Evolutionary conservation across 2,888 invertebrate genomes (phyloP), one percentile per base, ranked within the genome.

Genomic region (Prosapia bicincta): DNA sequence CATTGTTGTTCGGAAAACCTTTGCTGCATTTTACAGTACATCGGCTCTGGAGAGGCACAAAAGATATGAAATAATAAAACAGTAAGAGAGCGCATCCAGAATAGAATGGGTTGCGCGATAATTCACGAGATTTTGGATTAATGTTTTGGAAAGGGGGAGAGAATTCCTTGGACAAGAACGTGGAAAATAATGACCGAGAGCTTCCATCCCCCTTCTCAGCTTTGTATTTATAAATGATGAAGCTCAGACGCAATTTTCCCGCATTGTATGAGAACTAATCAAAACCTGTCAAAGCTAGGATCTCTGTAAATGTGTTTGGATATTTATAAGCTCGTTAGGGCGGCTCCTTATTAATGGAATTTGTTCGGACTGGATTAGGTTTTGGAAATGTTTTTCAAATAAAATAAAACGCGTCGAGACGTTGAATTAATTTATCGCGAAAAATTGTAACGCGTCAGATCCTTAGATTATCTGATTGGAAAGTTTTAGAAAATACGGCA

Each of bases 111-210:
- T 20, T 54, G 54, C 54, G 72, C 72, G 76, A 76, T 76, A 76
- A 76, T 76, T 76, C 76, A 76, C 76, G 70, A 76, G 76, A 76
- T 76, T 76, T 76, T 76, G 76, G 76, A 76, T 76, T 76, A 76
- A 76, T 76, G 76, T 76, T 76, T 76, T 71, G 76, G 76, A 74
- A 74, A 30, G 72, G 71, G 65, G 67, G 69, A 43, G 66, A 54
- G 73, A 68, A 67, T 73, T 73, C 73, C 68, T 69, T 69, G 74
- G 71, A 76, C 74, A 74, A 69, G 74, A 74, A 69, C 54, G 74
- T 30, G 74, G 73, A 76, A 74, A 76, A 74, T 76, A 76, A 76
- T 76, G 76, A 76, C 76, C 76, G 70, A 66, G 32, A 74, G 66
- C 38, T 69, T 26, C 66, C 23, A 30, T 38, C 28, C 70, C 30